Conservation (phyloP, 2,113 vertebrate species). For the Carettochelys insculpta region DNA sequence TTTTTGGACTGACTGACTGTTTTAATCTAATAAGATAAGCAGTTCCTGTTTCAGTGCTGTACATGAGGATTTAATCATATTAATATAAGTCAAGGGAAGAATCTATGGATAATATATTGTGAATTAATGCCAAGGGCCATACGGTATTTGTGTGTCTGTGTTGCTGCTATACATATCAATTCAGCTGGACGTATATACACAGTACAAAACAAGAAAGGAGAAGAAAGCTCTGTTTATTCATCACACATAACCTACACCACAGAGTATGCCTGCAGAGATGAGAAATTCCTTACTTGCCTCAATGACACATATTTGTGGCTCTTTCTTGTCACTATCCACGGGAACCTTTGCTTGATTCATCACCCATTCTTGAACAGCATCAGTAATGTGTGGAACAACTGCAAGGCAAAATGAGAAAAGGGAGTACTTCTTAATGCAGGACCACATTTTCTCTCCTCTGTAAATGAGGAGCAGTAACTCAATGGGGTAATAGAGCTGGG, state of each 20-base stretch:
- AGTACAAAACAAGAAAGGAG: background rate
- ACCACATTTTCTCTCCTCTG: background rate
- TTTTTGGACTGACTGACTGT: background rate
- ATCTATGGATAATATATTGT: background rate
- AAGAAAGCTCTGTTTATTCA: background rate
- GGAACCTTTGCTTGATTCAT: constrained; percentile 83
- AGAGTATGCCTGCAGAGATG: background rate
- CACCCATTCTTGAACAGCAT: constrained; percentile 85
- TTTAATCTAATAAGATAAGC: background rate
- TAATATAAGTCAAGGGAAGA: background rate
- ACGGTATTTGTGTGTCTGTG: accelerated
- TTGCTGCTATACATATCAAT: background rate
- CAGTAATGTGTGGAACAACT: constrained; percentile 85
- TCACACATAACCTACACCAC: background rate
- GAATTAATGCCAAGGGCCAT: background rate
- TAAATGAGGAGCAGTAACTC: background rate
- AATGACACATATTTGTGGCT: constrained; percentile 83
- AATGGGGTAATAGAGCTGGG: background rate
- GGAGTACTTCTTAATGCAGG: background rate
- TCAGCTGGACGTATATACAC: background rate
- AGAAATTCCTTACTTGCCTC: constrained; percentile 72
- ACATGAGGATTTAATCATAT: background rate
- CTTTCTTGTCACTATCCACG: constrained; percentile 75
- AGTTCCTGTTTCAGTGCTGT: background rate
- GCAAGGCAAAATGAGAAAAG: constrained; percentile 41